phyloP scores from a whole-genome alignment of 1,140 invertebrate genomes.

The Laodelphax striatellus region DNA sequence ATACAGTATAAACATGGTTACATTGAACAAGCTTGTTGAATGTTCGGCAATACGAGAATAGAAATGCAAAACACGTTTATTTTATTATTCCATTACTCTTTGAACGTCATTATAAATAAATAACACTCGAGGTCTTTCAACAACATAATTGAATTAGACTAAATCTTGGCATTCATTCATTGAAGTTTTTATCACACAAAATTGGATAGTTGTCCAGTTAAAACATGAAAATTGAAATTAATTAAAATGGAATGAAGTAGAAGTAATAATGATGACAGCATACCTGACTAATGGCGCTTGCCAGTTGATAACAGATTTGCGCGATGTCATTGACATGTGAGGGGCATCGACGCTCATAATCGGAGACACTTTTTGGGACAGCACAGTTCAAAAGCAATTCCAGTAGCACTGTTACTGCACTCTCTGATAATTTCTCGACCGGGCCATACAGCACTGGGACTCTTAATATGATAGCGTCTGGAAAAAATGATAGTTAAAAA shows the following conservation, averaged over 20 bases:
- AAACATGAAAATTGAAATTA: no score
- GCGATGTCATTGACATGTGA: conserved; percentile 37
- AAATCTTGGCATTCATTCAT: no score
- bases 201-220: no score
- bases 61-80: no score
- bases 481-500: neutral
- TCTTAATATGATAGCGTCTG: conserved; percentile 35
- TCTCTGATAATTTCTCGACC: conserved; percentile 37
- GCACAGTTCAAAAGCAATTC: conserved; percentile 25
- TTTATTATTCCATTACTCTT: no score
- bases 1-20: no score
- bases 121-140: no score
- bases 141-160: no score
- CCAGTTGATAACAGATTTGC: conserved; percentile 29
- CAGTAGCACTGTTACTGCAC: conserved; percentile 40
- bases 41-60: no score
- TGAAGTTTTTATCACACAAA: no score
- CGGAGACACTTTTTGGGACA: conserved; percentile 28
- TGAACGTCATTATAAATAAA: no score
- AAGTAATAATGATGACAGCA: neutral
- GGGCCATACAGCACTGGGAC: conserved; percentile 41
- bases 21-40: no score
- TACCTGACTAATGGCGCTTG: conserved; percentile 28
- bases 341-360: conserved; percentile 38
- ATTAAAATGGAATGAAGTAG: neutral